Evolutionary conservation across 2,113 vertebrate genomes (phyloP).

Genomic region (Ploceus nigricollis): DNA sequence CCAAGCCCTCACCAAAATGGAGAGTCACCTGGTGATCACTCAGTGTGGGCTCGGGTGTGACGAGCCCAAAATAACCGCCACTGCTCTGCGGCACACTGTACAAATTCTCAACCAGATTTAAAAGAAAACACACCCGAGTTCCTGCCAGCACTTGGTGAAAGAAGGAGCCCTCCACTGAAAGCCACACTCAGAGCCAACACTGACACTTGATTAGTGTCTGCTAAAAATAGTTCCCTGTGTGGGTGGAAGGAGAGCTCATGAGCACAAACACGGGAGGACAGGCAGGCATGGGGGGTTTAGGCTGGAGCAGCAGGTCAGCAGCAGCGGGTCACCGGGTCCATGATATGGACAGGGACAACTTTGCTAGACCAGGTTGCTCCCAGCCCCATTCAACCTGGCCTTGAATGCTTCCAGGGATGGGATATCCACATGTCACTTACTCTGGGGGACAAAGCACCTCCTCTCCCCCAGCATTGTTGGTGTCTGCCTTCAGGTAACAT

Average conservation of each 20-base stretch:
- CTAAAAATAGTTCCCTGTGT: conserved; percentile 46
- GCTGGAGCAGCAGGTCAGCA: neutral
- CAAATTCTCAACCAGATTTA: neutral
- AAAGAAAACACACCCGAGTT: neutral
- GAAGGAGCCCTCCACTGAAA: neutral
- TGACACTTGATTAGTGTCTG: neutral
- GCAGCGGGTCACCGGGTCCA: accelerated
- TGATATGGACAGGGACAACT: neutral
- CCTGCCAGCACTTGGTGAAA: neutral
- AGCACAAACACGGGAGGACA: neutral
- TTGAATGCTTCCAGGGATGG: neutral
- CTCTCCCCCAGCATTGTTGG: neutral
- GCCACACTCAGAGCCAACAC: neutral
- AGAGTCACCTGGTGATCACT: neutral
- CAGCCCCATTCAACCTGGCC: neutral
- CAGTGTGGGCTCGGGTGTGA: neutral
- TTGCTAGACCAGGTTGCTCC: neutral
- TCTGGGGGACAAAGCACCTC: neutral
- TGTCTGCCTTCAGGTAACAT: neutral
- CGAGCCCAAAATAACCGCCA: neutral
- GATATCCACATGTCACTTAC: neutral
- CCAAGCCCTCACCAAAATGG: neutral
- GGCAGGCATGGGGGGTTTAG: neutral
- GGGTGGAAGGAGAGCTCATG: conserved; percentile 32
- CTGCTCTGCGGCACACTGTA: neutral